Evolutionary conservation across 2,113 vertebrate species (phyloP).

Genomic region (Rattus norvegicus): GRCr8 NC_086027.1:18758001-18758500

Average conservation of each 20-base stretch:
- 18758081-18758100: background rate
- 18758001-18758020: background rate
- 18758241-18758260: no score
- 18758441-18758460: background rate
- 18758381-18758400: background rate
- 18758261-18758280: background rate
- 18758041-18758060: slow-evolving; percentile 1
- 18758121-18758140: background rate
- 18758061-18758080: background rate
- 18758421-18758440: slow-evolving; percentile 29
- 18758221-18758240: background rate
- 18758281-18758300: background rate
- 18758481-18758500: background rate
- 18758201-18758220: background rate
- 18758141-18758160: background rate
- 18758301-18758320: background rate
- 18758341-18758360: background rate
- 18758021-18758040: background rate
- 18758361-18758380: background rate
- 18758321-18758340: background rate
- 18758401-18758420: slow-evolving; percentile 40
- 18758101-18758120: background rate
- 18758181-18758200: background rate
- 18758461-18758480: background rate
- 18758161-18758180: background rate